Evolutionary conservation across 2,113 vertebrate species (phyloP).

Genomic region (Galbula dea): DNA sequence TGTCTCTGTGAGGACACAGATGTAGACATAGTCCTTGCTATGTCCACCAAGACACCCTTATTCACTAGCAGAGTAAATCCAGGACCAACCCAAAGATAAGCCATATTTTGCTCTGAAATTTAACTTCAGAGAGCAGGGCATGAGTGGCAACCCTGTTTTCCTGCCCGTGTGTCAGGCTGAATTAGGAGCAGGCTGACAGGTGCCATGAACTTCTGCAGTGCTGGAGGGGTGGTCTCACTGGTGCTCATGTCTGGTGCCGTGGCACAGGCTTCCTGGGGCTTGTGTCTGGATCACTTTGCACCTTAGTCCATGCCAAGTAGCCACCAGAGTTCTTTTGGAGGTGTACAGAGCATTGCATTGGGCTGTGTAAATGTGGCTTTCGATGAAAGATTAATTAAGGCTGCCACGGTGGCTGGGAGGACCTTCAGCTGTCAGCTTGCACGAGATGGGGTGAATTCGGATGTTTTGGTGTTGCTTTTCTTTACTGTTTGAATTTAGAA

Average conservation of each 20-base stretch:
- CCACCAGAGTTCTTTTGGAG: background rate
- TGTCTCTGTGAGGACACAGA: background rate
- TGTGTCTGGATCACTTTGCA: background rate
- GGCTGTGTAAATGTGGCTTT: accelerated
- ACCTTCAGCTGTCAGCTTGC: background rate
- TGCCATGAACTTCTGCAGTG: accelerated
- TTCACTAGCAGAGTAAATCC: background rate
- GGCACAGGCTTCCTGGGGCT: background rate
- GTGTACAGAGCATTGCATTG: background rate
- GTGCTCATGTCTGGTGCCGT: background rate
- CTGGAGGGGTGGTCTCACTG: accelerated
- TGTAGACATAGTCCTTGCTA: background rate
- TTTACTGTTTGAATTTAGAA: background rate
- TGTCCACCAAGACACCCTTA: background rate
- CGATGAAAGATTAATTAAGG: background rate
- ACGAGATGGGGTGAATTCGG: background rate
- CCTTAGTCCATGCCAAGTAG: background rate
- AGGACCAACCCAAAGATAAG: background rate
- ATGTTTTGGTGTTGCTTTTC: background rate
- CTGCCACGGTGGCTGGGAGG: background rate
- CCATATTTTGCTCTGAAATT: background rate
- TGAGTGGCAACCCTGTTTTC: background rate
- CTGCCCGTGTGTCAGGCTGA: background rate
- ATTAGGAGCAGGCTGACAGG: background rate
- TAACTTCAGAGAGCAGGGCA: background rate